These are phyloP conservation scores for Scomber scombrus DNA, from an alignment of 2,113 vertebrate genomes.

Conservation along the genomic window DNA sequence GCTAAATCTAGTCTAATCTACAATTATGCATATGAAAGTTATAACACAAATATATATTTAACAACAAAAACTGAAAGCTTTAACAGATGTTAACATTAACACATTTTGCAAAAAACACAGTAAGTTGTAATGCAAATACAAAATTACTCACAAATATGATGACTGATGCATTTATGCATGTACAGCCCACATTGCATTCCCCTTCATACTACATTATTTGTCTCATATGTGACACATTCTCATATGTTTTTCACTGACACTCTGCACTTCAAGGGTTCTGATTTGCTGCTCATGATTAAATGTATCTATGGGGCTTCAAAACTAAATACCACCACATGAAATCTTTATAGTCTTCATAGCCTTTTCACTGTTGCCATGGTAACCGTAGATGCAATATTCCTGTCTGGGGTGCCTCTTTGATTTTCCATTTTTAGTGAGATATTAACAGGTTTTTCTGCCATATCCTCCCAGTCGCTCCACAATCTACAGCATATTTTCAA, in stretches of 20 bases:
- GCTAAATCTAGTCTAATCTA: not conserved
- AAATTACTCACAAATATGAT: too few species aligned
- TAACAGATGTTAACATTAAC: too few species aligned
- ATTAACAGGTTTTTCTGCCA: slow-evolving; percentile 9
- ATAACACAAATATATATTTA: not conserved
- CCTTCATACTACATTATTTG: not conserved
- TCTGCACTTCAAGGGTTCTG: not conserved
- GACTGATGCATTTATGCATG: too few species aligned
- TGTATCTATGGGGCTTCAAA: not conserved
- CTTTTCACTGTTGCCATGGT: slow-evolving; percentile 28
- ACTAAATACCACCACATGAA: not conserved
- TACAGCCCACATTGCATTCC: too few species aligned
- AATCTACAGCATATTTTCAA: slow-evolving; percentile 1
- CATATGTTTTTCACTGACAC: not conserved
- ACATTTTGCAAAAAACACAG: too few species aligned
- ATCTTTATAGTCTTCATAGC: not conserved
- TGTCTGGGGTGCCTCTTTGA: slow-evolving; percentile 10
- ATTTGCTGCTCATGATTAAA: not conserved
- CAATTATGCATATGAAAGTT: not conserved
- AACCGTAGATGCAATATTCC: slow-evolving; percentile 16
- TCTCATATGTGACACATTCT: not conserved
- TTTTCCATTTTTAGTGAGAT: slow-evolving; percentile 17
- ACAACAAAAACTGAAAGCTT: too few species aligned
- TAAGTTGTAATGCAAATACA: too few species aligned
- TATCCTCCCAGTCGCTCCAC: not conserved